Conservation (phyloP, 2,888 invertebrate genomes). For the Acrobasis consociella region DNA sequence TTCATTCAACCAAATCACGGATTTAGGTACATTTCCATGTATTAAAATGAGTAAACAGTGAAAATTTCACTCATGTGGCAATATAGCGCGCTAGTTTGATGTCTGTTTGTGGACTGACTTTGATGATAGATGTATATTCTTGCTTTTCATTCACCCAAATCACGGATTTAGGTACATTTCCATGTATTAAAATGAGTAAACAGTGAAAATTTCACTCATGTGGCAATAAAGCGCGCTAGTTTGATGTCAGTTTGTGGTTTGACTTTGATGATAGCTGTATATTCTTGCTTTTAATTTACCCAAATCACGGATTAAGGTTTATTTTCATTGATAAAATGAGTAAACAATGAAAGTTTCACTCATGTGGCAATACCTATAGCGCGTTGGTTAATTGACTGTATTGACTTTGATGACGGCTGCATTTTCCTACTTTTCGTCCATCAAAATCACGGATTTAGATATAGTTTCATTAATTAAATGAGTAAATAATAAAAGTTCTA, state of each 20-base stretch:
- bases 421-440: slow-evolving; percentile 4
- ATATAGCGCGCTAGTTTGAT: background rate
- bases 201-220: background rate
- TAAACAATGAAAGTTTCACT: background rate
- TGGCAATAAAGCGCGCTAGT: background rate
- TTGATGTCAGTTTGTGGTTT: background rate
- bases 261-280: background rate
- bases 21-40: background rate
- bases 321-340: background rate
- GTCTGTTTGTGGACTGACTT: background rate
- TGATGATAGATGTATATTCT: background rate
- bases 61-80: background rate
- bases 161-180: background rate
- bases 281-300: background rate
- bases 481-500: slow-evolving; percentile 9
- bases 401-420: background rate
- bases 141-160: background rate
- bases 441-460: background rate
- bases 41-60: slow-evolving; percentile 2
- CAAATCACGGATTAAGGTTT: background rate
- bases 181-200: background rate
- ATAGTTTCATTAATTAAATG: background rate
- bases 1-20: background rate
- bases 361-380: background rate
- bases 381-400: slow-evolving; percentile 3